Conservation (phyloP, 2,113 vertebrate species). For the Bufo bufo region DNA sequence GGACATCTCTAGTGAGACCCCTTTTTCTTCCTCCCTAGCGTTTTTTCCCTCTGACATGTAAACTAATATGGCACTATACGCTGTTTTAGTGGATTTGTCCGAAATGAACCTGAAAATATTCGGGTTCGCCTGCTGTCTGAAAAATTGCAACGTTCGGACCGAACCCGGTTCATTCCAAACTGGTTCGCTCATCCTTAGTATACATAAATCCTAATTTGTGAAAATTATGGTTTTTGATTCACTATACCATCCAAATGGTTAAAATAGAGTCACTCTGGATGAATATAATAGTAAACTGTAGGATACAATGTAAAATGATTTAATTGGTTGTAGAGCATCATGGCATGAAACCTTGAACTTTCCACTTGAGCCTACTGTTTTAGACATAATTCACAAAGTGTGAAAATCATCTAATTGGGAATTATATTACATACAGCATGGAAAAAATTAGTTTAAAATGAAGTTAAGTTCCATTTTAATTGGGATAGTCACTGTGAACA, state of each 20-base stretch:
- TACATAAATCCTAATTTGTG: not conserved
- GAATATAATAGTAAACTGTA: not conserved
- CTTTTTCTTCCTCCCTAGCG: no score
- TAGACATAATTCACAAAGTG: constrained; percentile 22
- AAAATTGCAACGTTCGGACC: no score
- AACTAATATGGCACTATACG: no score
- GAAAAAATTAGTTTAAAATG: constrained; percentile 17
- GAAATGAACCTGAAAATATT: no score
- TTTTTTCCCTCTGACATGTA: no score
- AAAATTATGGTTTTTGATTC: not conserved
- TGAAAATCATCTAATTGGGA: constrained; percentile 43
- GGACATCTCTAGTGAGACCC: no score
- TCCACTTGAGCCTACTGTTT: constrained; percentile 36
- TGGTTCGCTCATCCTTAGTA: not conserved
- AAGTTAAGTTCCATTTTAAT: constrained; percentile 41
- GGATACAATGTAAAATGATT: constrained; percentile 13
- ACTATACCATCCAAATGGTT: not conserved
- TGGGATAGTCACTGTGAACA: constrained; percentile 30
- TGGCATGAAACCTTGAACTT: constrained; percentile 30
- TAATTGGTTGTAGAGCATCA: constrained; percentile 42
- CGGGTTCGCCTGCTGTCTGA: no score
- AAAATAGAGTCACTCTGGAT: not conserved
- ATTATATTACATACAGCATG: constrained; percentile 22
- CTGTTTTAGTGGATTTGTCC: no score
- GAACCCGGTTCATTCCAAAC: no score